Conservation (phyloP, 1,140 invertebrate species). For the Centruroides vittatus region DNA sequence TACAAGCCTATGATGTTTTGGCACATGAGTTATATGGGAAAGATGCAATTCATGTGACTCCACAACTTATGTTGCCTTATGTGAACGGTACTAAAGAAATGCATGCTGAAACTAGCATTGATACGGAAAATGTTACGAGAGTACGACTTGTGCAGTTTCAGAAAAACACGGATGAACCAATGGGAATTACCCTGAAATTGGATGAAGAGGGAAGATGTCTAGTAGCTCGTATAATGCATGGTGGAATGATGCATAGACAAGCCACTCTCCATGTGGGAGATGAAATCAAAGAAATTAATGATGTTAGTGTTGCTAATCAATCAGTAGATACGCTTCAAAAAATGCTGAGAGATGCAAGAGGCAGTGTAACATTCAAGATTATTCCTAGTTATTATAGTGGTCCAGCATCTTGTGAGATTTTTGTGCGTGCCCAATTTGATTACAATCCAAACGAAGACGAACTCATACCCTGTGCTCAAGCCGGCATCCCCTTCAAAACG, state of each 20-base stretch:
- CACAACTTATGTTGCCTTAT: conserved; percentile 20
- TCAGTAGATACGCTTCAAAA: conserved; percentile 63
- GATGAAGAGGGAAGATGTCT: conserved; percentile 94
- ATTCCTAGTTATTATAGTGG: conserved; percentile 60
- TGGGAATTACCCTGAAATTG: no score
- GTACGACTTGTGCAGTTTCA: conserved; percentile 97
- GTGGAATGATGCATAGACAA: conserved; percentile 98
- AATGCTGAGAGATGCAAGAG: conserved; percentile 71
- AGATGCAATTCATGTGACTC: conserved; percentile 71
- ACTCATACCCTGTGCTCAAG: conserved; percentile 94
- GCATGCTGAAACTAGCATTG: conserved; percentile 11
- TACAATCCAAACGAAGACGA: conserved; percentile 97
- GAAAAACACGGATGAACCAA: conserved; percentile 98
- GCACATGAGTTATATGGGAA: conserved; percentile 95
- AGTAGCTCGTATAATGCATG: conserved; percentile 97
- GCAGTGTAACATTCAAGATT: conserved; percentile 98
- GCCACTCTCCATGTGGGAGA: conserved; percentile 96
- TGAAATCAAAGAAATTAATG: conserved; percentile 97
- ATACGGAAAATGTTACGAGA: conserved; percentile 60
- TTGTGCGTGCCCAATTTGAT: conserved; percentile 95
- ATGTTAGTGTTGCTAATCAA: conserved; percentile 87
- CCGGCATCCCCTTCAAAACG: conserved; percentile 92
- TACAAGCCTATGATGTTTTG: conserved; percentile 96
- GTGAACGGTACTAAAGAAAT: conserved; percentile 8
- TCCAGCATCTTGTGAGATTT: conserved; percentile 47